A percentile compares a stretch with the other conserved stretches of the same genome.
Conservation (phyloP, 2,888 invertebrate genomes). For the Lepidocyrtoides sp. region DNA sequence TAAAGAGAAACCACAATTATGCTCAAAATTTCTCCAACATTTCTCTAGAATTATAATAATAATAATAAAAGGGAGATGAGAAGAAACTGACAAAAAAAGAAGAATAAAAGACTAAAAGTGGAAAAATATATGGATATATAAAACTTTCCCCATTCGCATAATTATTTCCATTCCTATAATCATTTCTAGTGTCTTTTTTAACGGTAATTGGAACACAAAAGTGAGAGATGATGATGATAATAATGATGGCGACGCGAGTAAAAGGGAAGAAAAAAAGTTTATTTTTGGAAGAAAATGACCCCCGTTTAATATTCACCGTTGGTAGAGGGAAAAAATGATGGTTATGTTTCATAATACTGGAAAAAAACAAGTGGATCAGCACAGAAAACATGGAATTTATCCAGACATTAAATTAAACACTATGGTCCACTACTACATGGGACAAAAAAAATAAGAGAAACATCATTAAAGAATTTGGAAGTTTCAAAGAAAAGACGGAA, state of each 20-base stretch:
- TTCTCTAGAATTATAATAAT: slow-evolving; percentile 45
- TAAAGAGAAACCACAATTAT: slow-evolving; percentile 64
- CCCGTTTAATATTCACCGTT: slow-evolving; percentile 5
- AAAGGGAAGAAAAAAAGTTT: slow-evolving; percentile 32
- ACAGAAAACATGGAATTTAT: not conserved
- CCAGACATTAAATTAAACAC: not conserved
- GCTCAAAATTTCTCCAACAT: slow-evolving; percentile 52
- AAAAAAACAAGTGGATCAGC: not conserved
- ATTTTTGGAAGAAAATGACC: slow-evolving; percentile 7
- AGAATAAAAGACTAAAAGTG: too few species aligned
- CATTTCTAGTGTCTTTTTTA: slow-evolving; percentile 13
- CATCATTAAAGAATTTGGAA: slow-evolving; percentile 44
- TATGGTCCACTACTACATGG: not conserved
- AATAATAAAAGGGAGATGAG: not conserved
- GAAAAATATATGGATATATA: too few species aligned
- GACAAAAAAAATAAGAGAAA: not conserved
- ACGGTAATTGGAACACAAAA: slow-evolving; percentile 41
- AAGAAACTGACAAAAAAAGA: too few species aligned
- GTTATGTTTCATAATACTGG: slow-evolving; percentile 32
- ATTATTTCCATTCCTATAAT: slow-evolving; percentile 58
- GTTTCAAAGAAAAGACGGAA: not conserved
- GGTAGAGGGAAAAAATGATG: slow-evolving; percentile 57
- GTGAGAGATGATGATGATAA: too few species aligned
- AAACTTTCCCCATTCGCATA: slow-evolving; percentile 69
- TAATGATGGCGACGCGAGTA: too few species aligned